Evolutionary conservation across 2,888 invertebrate species (phyloP), one percentile per base, ranked within the genome.

Genomic region (Psococerastis gibbosa): DNA sequence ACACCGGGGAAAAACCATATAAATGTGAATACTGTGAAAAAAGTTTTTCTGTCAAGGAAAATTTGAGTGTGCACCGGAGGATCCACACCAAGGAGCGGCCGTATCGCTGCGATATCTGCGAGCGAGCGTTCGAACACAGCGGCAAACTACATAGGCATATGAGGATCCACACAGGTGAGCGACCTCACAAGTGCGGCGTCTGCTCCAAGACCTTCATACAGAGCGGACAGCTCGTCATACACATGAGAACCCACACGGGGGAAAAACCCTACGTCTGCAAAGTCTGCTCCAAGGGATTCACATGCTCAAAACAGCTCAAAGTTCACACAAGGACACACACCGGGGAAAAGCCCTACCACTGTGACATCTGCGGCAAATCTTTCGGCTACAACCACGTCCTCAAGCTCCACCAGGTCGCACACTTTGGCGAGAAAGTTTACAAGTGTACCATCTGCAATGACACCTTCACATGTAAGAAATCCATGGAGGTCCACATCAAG

Each of bases 1-100:
- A 88, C 58, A 88, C 88, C 18, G 88, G 88, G 31, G 88, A 88
- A 58, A 76, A 88, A 53, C 88, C 89, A 1, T 89, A 85, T 60
- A 76, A 82, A 60, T 89, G 88, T 62, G 88, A 89, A 60, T 87
- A 82, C 61, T 89, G 88, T 65, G 81, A 79, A 61, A 89, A 89
- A 62, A 80, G 83, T 56, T 89, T 89, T 64, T 87, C 87, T 57
- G 88, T 88, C 6, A 88, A 88, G 62, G 88, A 88, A 61, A 89
- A 89, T 60, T 67, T 89, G 46, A 85, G 85, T 63, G 88, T 88
- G 11, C 89, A 89, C 60, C 60, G 68, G 32, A 73, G 89, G 46
- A 88, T 88, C 50, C 89, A 89, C 61, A 89, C 88, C 46, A 88
- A 88, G 62, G 88, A 88, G 61, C 71, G 88, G 2, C 88, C 88